These are phyloP conservation scores for Eudasyphora cyanicolor DNA, from an alignment of 2,888 invertebrate species.

Conservation along the genomic window DNA sequence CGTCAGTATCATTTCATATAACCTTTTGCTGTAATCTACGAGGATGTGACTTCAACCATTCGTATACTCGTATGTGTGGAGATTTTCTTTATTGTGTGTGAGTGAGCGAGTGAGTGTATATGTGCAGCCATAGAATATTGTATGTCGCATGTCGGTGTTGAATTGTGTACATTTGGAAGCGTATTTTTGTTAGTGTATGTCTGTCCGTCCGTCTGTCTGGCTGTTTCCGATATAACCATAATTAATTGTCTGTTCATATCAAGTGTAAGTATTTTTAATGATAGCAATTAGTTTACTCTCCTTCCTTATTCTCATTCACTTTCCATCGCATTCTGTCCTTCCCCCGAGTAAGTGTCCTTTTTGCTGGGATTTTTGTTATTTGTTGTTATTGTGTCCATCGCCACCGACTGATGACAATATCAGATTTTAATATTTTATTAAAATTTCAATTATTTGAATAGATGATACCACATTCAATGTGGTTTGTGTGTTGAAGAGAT, in stretches of 20 bases:
- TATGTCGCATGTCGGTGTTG: constrained; percentile 33
- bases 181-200: neutral
- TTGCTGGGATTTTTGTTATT: neutral
- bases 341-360: too few relatives aligned
- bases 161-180: neutral
- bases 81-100: constrained; percentile 5
- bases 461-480: constrained; percentile 46
- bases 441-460: constrained; percentile 47
- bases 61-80: neutral
- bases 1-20: constrained; percentile 40
- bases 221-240: constrained; percentile 57
- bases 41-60: too few relatives aligned
- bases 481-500: constrained; percentile 48
- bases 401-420: constrained; percentile 56
- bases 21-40: neutral
- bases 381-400: neutral
- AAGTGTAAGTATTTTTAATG: constrained; percentile 65
- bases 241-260: constrained; percentile 61
- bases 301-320: neutral
- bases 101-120: too few relatives aligned
- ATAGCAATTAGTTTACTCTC: constrained; percentile 60
- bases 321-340: neutral
- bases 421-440: constrained; percentile 51
- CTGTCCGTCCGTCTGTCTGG: constrained; percentile 21
- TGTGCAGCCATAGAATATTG: constrained; percentile 9